Base-by-base conservation (phyloP, 2,888 invertebrate genomes). In the Hirtodrosophila cameraria region DNA sequence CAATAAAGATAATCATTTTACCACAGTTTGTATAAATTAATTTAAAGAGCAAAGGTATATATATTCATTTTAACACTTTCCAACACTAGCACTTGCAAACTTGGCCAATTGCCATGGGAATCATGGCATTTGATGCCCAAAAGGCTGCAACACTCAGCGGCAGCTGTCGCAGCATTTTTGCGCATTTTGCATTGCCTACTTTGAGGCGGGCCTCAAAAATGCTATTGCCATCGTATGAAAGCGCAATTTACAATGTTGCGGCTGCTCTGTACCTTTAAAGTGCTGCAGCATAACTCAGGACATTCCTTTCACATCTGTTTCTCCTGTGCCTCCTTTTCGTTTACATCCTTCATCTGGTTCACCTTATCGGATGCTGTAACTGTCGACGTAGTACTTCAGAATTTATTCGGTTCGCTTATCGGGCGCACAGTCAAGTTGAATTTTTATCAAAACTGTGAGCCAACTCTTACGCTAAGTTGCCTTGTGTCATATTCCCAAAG, bases 371-470 rank as follows among this genome's bases (percentile, higher is more conserved):
- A 20, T 46, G 50, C 49, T 75, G 49, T 41, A 54, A 57, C 45
- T 53, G 78, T 66, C 53, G 59, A 23, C 62, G 58, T 60, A 54
- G 58, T 60, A 54, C 52, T 49, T 52, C 49, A 57, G 43, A 62
- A 69, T 80, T 84, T 73, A 64, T 69, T 73, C 65, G 48, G 52
- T 66, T 69, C 78, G 75, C 75, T 85, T 85, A 78, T 82, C 86
- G 83, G 58, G 12, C 27, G 42, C 50, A 33, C 43, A 61, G 78
- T 72, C 84, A 39, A 54, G 55, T 58, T 52, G 48, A 58, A 60
- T 76, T 77, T 75, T 83, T 48, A 72, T 70, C 59, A 72, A 38
- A 53, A 35, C 33, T 33, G 33, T 39, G 31, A 25, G 33, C 52
- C 52, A 68, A 74, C 62, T 84, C 81, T 71, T 79, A 46, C 61